Evolutionary conservation across 2,797 vertebrate genomes (phyloP).

Genomic region (Tauraco hartlaubi): DNA sequence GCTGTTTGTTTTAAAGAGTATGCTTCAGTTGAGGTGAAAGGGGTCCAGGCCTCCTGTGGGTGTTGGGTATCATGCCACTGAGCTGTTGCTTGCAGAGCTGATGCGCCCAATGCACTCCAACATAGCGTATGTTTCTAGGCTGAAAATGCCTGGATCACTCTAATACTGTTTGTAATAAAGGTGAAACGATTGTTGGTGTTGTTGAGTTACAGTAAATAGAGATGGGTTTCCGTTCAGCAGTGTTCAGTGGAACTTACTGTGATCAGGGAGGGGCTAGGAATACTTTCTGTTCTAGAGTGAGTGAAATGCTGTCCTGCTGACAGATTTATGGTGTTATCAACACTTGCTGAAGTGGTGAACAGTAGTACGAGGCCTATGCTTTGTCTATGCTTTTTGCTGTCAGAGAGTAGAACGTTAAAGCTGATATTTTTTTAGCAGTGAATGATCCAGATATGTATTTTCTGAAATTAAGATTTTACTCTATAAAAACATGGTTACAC

Average conservation of each 20-base stretch:
- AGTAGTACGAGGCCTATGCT: not conserved
- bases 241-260: not conserved
- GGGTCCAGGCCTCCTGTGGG: not conserved
- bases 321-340: not conserved
- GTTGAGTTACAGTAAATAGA: not conserved
- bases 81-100: fast-evolving
- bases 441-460: not conserved
- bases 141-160: not conserved
- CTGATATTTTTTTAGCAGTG: not conserved
- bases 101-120: not conserved
- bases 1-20: not conserved
- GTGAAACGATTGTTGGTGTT: not conserved
- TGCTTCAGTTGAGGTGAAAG: not conserved
- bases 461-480: not conserved
- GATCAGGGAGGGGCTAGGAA: not conserved
- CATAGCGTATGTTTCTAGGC: not conserved
- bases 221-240: not conserved
- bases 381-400: not conserved
- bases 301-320: not conserved
- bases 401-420: not conserved
- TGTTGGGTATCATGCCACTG: fast-evolving
- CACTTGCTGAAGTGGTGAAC: not conserved
- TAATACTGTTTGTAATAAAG: not conserved
- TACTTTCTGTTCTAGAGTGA: not conserved
- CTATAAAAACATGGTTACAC: not conserved